Conservation (phyloP, 2,113 vertebrate genomes). For the Poicephalus meyeri region DNA sequence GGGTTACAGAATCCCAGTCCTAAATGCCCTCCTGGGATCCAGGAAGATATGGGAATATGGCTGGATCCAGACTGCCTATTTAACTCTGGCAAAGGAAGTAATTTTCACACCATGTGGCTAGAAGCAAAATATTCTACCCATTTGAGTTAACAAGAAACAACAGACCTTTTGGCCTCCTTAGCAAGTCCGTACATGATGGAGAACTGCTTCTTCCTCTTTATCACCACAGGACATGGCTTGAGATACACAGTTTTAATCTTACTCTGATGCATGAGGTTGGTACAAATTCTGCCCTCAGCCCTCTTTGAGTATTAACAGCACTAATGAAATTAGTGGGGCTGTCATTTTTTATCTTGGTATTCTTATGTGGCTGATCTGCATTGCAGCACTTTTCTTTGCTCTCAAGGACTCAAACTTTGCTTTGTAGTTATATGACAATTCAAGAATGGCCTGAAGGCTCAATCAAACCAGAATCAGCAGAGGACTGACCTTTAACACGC, state of each 20-base stretch:
- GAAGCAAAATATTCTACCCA: not conserved
- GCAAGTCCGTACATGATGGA: not conserved
- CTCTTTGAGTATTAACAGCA: not conserved
- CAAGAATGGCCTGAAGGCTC: conserved; percentile 16
- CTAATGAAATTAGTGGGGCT: conserved; percentile 35
- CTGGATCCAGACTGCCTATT: not conserved
- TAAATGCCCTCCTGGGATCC: not conserved
- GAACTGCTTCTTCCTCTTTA: not conserved
- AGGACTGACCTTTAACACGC: conserved; percentile 7
- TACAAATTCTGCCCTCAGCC: conserved; percentile 16
- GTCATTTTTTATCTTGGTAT: conserved; percentile 41
- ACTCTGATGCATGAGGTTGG: not conserved
- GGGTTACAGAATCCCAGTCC: not conserved
- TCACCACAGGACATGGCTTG: not conserved
- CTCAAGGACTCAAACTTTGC: conserved; percentile 3
- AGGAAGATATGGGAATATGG: not conserved
- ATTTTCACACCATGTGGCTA: not conserved
- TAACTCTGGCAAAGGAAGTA: not conserved
- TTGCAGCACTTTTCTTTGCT: conserved; percentile 15
- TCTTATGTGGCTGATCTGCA: conserved; percentile 24
- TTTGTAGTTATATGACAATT: conserved; percentile 7
- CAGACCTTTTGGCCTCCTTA: not conserved
- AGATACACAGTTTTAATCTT: conserved; percentile 6
- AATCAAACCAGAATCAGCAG: not conserved
- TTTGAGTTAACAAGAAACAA: not conserved